These are phyloP conservation scores for Cryptoprocta ferox DNA, from an alignment of 2,797 vertebrate species.

Conservation along the genomic window DNA sequence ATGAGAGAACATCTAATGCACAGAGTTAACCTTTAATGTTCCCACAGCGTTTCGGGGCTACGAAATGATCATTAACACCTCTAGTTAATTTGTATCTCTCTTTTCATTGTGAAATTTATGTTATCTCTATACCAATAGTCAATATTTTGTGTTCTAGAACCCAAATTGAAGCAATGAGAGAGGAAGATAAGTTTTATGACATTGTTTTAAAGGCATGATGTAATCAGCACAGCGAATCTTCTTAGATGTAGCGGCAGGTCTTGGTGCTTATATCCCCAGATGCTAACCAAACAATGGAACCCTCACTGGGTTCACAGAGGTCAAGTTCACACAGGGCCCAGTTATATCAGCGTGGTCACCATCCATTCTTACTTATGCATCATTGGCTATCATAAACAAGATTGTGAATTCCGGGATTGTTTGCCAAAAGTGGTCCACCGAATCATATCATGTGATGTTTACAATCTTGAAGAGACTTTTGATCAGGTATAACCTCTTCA, in stretches of 20 bases:
- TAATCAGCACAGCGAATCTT: background rate
- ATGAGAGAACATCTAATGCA: background rate
- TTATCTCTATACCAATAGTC: background rate
- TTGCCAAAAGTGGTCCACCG: background rate
- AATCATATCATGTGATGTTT: background rate
- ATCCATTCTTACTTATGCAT: background rate
- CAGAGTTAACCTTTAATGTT: background rate
- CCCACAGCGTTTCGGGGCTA: background rate
- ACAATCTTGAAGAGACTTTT: background rate
- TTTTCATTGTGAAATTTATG: slow-evolving; percentile 13
- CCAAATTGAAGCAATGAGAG: background rate
- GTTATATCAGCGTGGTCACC: background rate
- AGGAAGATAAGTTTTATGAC: background rate
- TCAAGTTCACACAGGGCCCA: background rate
- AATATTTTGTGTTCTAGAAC: background rate
- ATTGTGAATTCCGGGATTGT: background rate
- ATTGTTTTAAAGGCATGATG: background rate
- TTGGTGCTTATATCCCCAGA: background rate
- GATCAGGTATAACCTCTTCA: background rate
- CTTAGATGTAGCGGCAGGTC: background rate
- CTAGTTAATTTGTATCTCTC: background rate
- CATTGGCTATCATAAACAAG: background rate
- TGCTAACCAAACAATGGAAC: background rate
- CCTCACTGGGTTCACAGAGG: background rate
- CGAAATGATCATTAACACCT: background rate